Evolutionary conservation across 2,888 invertebrate species (phyloP).

Genomic region (Drosophila picticornis): DNA sequence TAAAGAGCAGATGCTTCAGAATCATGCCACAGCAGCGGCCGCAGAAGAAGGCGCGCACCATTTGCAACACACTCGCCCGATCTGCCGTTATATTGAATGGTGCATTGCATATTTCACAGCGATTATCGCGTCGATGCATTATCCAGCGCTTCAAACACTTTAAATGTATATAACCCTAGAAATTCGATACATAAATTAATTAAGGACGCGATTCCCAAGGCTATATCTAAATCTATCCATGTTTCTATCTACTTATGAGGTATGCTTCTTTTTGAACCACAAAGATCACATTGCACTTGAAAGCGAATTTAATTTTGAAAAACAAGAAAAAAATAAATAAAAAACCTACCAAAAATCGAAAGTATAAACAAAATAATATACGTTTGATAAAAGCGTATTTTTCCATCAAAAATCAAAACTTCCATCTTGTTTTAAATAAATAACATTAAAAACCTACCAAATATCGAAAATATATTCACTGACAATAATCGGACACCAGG

Average conservation of each 20-base stretch:
- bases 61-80: slow-evolving; percentile 67
- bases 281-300: background rate
- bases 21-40: slow-evolving; percentile 80
- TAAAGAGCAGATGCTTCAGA: slow-evolving; percentile 77
- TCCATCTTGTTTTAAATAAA: background rate
- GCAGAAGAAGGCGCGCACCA: slow-evolving; percentile 80
- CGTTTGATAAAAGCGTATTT: background rate
- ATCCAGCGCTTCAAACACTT: slow-evolving; percentile 83
- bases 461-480: background rate
- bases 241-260: background rate
- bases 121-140: slow-evolving; percentile 75
- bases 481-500: background rate
- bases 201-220: background rate
- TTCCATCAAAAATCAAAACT: background rate
- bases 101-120: slow-evolving; percentile 82
- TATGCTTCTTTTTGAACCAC: background rate
- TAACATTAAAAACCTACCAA: background rate
- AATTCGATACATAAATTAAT: background rate
- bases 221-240: background rate
- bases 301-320: background rate
- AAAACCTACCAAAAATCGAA: background rate
- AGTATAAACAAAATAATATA: background rate
- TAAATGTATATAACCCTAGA: slow-evolving; percentile 83
- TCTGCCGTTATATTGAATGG: slow-evolving; percentile 71
- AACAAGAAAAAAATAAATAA: background rate